These are phyloP conservation scores for Passerculus sandwichensis DNA, from an alignment of 2,797 vertebrate genomes.

Conservation along the genomic window DNA sequence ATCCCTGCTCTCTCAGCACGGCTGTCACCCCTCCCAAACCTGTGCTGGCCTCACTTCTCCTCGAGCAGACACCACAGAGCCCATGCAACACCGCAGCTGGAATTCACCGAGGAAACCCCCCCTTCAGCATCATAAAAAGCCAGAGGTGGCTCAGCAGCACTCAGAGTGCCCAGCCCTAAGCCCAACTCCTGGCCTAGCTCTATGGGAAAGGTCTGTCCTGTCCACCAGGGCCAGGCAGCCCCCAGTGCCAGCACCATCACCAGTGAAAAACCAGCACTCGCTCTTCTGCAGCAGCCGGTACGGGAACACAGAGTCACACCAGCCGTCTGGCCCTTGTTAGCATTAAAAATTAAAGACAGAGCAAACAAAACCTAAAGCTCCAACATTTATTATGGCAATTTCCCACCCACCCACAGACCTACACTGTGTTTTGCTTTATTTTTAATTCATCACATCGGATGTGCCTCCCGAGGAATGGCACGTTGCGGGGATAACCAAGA, in stretches of 20 bases:
- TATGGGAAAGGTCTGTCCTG: constrained; percentile 10
- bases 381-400: constrained; percentile 84
- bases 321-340: constrained; percentile 50
- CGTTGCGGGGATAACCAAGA: constrained; percentile 73
- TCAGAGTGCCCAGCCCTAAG: not conserved
- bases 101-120: constrained; percentile 48
- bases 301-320: constrained; percentile 49
- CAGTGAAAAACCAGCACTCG: not conserved
- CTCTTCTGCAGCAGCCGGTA: constrained; percentile 13
- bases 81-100: constrained; percentile 32
- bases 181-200: constrained; percentile 20
- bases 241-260: not conserved
- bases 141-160: constrained; percentile 5
- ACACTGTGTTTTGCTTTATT: constrained; percentile 52
- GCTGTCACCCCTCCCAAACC: not conserved
- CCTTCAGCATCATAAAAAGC: constrained; percentile 51
- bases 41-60: not conserved
- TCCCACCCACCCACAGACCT: constrained; percentile 54
- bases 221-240: not conserved
- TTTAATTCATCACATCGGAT: constrained; percentile 63
- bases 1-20: not conserved
- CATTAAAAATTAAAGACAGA: constrained; percentile 77
- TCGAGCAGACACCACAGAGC: fast-evolving
- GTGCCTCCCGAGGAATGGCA: constrained; percentile 76
- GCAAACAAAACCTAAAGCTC: constrained; percentile 81